Conservation (phyloP, 2,113 vertebrate genomes). For the Carlito syrichta region DNA sequence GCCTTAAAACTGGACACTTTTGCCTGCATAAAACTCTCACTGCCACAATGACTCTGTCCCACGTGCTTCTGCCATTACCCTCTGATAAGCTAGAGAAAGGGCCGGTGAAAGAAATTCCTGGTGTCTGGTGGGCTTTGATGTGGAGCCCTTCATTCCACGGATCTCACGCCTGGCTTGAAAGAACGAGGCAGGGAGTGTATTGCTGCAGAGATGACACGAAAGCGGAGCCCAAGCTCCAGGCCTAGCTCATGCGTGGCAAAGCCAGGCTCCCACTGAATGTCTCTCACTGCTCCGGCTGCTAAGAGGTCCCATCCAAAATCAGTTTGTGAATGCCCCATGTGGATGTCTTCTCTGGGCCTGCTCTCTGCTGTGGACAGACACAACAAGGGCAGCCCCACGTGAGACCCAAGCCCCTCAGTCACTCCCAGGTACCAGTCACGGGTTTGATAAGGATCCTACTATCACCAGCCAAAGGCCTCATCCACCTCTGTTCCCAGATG, state of each 20-base stretch:
- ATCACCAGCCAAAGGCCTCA: background rate
- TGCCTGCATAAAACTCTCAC: background rate
- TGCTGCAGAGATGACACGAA: background rate
- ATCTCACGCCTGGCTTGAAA: background rate
- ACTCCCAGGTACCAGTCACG: background rate
- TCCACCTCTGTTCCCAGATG: background rate
- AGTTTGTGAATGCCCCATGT: background rate
- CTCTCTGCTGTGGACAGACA: background rate
- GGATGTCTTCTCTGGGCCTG: background rate
- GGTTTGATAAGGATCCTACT: background rate
- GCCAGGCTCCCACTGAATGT: background rate
- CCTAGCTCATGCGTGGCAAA: background rate
- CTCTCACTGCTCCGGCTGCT: background rate
- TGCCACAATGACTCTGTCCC: background rate
- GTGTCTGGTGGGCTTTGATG: background rate
- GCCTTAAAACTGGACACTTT: background rate
- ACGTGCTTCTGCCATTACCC: background rate
- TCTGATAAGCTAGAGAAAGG: background rate
- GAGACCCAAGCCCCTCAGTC: background rate
- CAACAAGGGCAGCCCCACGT: background rate
- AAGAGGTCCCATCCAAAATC: background rate
- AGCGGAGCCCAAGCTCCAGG: background rate
- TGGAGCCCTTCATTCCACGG: background rate
- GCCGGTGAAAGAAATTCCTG: background rate
- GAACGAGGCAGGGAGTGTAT: background rate